Evolutionary conservation across 2,888 invertebrate genomes (phyloP).

Genomic region (Resseliella maxima): DNA sequence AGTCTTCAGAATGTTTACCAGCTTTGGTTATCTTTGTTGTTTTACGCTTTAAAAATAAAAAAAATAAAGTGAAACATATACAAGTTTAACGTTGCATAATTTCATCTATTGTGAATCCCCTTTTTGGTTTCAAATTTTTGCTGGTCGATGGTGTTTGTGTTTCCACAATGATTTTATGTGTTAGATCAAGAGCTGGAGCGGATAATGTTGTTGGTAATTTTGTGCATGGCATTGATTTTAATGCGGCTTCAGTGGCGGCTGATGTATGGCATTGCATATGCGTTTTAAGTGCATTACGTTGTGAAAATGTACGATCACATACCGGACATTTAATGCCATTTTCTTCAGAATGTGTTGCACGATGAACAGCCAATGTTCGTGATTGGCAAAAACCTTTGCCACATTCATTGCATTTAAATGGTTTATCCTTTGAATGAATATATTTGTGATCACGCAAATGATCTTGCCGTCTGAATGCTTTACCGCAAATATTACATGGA

Average conservation of each 20-base stretch:
- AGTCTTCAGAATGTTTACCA: constrained; percentile 49
- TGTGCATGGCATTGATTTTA: constrained; percentile 56
- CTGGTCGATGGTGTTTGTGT: constrained; percentile 27
- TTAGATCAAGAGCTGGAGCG: constrained; percentile 70
- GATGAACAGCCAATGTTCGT: constrained; percentile 94
- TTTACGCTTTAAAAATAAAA: background rate
- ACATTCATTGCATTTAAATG: constrained; percentile 96
- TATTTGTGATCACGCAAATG: constrained; percentile 93
- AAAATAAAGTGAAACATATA: background rate
- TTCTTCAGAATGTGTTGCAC: constrained; percentile 92
- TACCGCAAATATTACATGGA: constrained; percentile 95
- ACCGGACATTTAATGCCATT: constrained; percentile 93
- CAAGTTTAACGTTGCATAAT: constrained; percentile 82
- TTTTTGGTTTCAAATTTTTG: constrained; percentile 66
- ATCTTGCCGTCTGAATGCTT: constrained; percentile 95
- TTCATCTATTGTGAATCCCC: constrained; percentile 87
- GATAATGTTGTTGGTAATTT: constrained; percentile 59
- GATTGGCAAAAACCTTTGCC: constrained; percentile 99
- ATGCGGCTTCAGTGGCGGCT: constrained; percentile 32
- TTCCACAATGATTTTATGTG: constrained; percentile 64
- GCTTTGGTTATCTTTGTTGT: constrained; percentile 28
- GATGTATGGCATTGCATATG: constrained; percentile 81
- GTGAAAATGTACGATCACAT: constrained; percentile 90
- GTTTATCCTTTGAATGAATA: constrained; percentile 98
- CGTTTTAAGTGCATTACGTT: constrained; percentile 90